Base-by-base conservation (phyloP, 2,113 vertebrate species). In the Lophura nycthemera region DNA sequence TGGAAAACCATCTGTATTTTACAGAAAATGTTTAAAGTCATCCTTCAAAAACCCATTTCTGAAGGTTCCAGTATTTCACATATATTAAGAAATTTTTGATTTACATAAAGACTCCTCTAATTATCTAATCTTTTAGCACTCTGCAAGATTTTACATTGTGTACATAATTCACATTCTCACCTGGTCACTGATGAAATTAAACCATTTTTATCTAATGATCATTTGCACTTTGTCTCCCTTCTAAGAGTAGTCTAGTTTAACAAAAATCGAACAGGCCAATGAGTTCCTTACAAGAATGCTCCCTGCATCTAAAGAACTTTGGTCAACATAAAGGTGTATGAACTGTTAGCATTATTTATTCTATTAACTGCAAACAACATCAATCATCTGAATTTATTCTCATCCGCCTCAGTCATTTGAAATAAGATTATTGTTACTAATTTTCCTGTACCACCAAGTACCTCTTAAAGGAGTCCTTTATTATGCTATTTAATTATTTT, bases 401-500 rank as follows among this genome's bases (percentile, higher is more conserved):
- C 32, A 57, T 61, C 61, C 77, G 42, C n/a, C 20, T 81, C 59
- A 59, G 89, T 67, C 21, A 2, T 82, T 89, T 77, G 61, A 84
- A 36, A 40, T 92, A 32, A 84, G 72, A 76, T 64, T 45, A 65
- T 27, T 76, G 38, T 47, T 71, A 29, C 69, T 82, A 86, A 90
- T 83, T 64, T 82, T 3, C 63, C 91, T 88, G n/a, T 56, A 65
- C 32, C 25, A 86, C 57, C 75, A 88, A 90, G 78, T 14, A 71
- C 8, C 38, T 93, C 78, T 56, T 72, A 60, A 88, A 93, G 45
- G 66, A 29, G 72, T 60, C 52, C 89, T 96, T 81, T 78, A 20
- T 75, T 77, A 43, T 15, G 47, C 32, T 57, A 84, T 54, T 27
- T 40, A 21, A 69, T 67, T 45, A 13, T 43, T 89, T 89, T 86